Conservation (phyloP, 2,113 vertebrate species). For the Stegostoma tigrinum region DNA sequence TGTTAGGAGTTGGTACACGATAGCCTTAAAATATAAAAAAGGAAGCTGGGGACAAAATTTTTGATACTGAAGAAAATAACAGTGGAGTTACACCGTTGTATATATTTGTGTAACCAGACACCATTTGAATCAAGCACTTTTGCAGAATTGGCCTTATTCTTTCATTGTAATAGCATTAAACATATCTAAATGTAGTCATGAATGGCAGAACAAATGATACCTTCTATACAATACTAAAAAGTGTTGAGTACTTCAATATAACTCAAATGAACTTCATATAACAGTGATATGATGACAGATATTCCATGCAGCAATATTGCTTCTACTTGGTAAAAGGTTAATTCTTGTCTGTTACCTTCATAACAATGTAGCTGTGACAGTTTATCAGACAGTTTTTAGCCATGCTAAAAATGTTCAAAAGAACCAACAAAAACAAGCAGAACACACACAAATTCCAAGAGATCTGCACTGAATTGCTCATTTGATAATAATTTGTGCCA, state of each 20-base stretch:
- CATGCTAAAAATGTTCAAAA: background rate
- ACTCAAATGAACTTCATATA: background rate
- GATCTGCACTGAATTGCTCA: background rate
- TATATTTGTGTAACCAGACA: background rate
- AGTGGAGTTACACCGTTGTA: background rate
- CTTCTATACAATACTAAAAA: background rate
- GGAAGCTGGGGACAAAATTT: background rate
- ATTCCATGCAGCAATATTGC: conserved; percentile 13
- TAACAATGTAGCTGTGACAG: background rate
- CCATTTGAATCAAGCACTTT: background rate
- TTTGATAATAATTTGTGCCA: background rate
- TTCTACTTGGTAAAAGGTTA: background rate
- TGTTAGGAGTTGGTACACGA: background rate
- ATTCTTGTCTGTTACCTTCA: background rate
- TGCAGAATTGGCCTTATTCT: background rate
- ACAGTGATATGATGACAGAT: background rate
- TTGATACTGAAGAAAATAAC: background rate
- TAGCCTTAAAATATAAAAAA: background rate
- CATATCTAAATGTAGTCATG: background rate
- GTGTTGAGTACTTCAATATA: background rate
- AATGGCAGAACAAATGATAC: background rate
- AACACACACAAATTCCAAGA: background rate
- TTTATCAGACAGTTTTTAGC: background rate
- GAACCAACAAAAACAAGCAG: background rate
- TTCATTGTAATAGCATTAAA: background rate